Evolutionary conservation across 2,888 invertebrate genomes (phyloP), one percentile per base, ranked within the genome.

Genomic region (Carabus problematicus): DNA sequence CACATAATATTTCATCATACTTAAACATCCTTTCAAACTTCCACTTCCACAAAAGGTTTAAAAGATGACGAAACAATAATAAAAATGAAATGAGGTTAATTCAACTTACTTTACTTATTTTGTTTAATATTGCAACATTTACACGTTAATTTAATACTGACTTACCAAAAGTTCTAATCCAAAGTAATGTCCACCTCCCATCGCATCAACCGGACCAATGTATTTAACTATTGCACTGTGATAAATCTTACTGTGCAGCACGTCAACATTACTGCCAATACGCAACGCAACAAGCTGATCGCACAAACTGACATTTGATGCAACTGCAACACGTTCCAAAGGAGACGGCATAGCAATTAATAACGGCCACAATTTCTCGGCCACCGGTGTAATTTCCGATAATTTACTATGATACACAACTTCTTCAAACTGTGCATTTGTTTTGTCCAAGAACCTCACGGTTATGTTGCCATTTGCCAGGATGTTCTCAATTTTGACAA

Each of bases 151-250:
- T 3, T 29, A 14, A 49, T 2, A 14, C 8, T 9, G 3, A 66
- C 79, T 82, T 80, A 87, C 87, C 83, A 85, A 80, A 74, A 88
- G 75, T 75, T 86, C 85, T 71, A 88, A 80, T 56, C 86, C 87
- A 76, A 85, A 84, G 76, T 85, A 85, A 75, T 84, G 84, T 72
- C 87, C 83, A 19, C 78, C 77, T 66, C 82, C 85, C 63, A 86
- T 78, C 71, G 87, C 84, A 70, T 80, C 77, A 62, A 86, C 85
- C 59, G 79, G 78, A 41, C 87, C 87, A 74, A 87, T 85, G 74
- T 82, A 87, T 73, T 83, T 83, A 61, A 88, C 83, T 71, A 82
- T 81, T 39, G 84, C 81, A 62, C 81, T 75, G 55, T 76, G 73
- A 59, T 79, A 74, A 64, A 77, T 76, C 67, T 77, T 75, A 49